Percentiles rank a stretch among this genome's conserved stretches.
Evolutionary conservation across 2,797 vertebrate genomes (phyloP).

Genomic region (Gephyroberyx darwinii): DNA sequence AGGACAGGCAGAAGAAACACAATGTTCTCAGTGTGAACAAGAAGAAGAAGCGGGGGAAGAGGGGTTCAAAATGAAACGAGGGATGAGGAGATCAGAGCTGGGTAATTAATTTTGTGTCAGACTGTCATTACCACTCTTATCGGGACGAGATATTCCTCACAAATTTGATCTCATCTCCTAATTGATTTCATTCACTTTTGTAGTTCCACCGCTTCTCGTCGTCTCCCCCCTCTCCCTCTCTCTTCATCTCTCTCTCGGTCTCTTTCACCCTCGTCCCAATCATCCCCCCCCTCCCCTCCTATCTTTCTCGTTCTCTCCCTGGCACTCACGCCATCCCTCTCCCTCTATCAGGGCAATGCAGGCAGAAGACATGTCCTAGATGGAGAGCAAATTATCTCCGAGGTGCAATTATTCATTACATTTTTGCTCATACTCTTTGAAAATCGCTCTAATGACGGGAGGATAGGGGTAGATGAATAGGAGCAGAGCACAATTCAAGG

Average conservation of each 20-base stretch:
- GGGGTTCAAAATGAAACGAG: constrained; percentile 16
- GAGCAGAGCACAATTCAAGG: constrained; percentile 8
- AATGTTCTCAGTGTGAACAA: constrained; percentile 37
- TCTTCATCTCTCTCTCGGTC: constrained; percentile 15
- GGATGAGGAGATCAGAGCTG: constrained; percentile 18
- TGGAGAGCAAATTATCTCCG: constrained; percentile 46
- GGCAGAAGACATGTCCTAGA: constrained; percentile 37
- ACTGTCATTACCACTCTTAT: constrained; percentile 54
- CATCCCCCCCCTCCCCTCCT: background rate
- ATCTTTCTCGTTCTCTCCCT: background rate
- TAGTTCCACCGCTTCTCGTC: constrained; percentile 19
- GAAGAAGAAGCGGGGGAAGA: constrained; percentile 7
- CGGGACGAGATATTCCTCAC: constrained; percentile 33
- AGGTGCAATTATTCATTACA: constrained; percentile 49
- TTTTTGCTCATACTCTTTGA: constrained; percentile 40
- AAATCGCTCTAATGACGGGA: constrained; percentile 38
- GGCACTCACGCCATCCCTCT: constrained; percentile 22
- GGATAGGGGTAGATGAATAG: constrained; percentile 54
- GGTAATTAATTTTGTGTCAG: constrained; percentile 54
- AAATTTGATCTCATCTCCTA: constrained; percentile 62
- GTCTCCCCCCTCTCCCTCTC: too few relatives aligned
- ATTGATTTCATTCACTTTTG: constrained; percentile 65
- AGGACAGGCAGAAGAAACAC: constrained; percentile 48
- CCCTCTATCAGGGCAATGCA: constrained; percentile 31
- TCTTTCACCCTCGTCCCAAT: constrained; percentile 28